phyloP scores from a whole-genome alignment of 2,888 invertebrate species.

The Cepaea hortensis region DNA sequence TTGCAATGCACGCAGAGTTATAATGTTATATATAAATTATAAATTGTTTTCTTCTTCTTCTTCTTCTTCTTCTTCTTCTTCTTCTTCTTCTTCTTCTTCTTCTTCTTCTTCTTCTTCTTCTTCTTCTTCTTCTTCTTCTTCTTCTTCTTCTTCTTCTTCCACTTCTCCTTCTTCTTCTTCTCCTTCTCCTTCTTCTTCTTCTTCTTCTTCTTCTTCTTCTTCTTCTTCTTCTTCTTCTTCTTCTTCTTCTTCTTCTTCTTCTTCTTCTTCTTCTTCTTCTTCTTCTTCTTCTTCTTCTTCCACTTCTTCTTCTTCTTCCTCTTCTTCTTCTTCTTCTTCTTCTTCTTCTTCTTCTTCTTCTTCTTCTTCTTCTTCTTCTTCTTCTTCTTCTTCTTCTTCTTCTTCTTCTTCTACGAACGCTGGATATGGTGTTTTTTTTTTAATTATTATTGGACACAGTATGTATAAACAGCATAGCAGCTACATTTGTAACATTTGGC shows the following conservation, averaged over 20 bases:
- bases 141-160: neutral
- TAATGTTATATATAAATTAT: no score
- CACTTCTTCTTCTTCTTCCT: neutral
- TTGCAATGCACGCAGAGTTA: no score
- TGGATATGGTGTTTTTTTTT: no score
- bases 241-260: neutral
- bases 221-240: neutral
- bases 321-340: neutral
- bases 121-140: neutral
- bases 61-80: slow-evolving; percentile 26
- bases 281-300: neutral
- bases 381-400: slow-evolving; percentile 15
- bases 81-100: slow-evolving; percentile 5
- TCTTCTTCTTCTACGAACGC: no score
- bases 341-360: neutral
- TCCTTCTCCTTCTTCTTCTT: neutral
- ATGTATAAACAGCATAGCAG: no score
- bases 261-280: neutral
- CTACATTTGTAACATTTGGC: no score
- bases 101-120: slow-evolving; percentile 27
- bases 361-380: neutral
- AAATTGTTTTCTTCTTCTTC: neutral
- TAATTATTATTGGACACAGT: no score
- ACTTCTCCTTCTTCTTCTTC: no score
- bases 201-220: neutral